These are phyloP conservation scores for Galerucella pusilla DNA, from an alignment of 2,888 invertebrate species.

Conservation along the genomic window DNA sequence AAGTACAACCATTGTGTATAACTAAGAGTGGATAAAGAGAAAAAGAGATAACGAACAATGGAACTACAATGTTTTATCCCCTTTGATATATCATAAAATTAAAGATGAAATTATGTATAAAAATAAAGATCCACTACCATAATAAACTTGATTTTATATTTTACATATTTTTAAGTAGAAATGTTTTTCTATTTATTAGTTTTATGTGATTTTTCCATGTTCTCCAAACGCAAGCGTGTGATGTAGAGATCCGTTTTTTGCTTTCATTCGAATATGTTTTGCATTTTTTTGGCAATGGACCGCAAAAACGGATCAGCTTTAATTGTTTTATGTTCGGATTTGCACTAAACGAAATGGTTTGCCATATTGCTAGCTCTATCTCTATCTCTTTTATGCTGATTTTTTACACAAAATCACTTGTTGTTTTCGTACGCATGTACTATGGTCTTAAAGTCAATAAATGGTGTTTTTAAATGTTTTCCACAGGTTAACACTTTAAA, in stretches of 20 bases:
- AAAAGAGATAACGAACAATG: too few relatives aligned
- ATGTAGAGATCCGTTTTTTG: slow-evolving; percentile 50
- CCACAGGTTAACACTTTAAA: neutral
- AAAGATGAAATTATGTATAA: slow-evolving; percentile 12
- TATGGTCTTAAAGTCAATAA: slow-evolving; percentile 2
- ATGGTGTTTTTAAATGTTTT: neutral
- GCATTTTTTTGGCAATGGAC: slow-evolving; percentile 40
- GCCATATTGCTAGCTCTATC: slow-evolving; percentile 60
- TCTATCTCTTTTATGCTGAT: slow-evolving; percentile 61
- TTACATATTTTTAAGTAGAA: slow-evolving; percentile 23
- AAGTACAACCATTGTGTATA: too few relatives aligned
- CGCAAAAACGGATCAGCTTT: slow-evolving; percentile 59
- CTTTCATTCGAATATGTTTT: slow-evolving; percentile 28
- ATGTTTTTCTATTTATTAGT: slow-evolving; percentile 24
- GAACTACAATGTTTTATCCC: too few relatives aligned
- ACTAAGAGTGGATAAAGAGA: too few relatives aligned
- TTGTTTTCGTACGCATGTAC: slow-evolving; percentile 42
- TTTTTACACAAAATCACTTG: slow-evolving; percentile 53
- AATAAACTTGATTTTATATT: slow-evolving; percentile 7
- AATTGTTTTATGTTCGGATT: slow-evolving; percentile 61
- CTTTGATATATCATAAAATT: neutral
- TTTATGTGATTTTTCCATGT: slow-evolving; percentile 42
- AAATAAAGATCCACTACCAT: slow-evolving; percentile 1
- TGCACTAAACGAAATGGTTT: slow-evolving; percentile 59
- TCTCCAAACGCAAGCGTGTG: slow-evolving; percentile 57